Base-by-base conservation (phyloP, 2,888 invertebrate species). In the Drosophila sordidula region DNA sequence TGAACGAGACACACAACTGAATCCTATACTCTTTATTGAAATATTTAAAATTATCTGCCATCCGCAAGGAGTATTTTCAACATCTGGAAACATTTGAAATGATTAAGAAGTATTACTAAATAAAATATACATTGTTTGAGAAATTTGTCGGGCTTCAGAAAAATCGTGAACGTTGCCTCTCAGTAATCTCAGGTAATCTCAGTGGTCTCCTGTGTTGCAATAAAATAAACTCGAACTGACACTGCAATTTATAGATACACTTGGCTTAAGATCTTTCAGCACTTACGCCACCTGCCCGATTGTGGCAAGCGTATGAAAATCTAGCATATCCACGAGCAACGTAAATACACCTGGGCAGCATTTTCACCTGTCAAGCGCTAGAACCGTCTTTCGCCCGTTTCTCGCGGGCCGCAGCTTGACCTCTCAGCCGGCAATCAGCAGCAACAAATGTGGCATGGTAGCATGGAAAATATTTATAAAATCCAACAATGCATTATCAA, bases 401-500 rank as follows among this genome's bases (percentile, higher is more conserved):
- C 56, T 55, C 39, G 51, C 54, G 29, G 38, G 22, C 47, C n/a
- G 32, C 51, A 22, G 36, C 9, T 46, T 61, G 76, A 74, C 73
- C 73, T 70, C 73, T 54, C 41, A 6, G 59, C 14, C 44, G 6
- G 18, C 65, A 71, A 52, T 70, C 57, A 63, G 45, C 47, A 32
- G 51, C 65, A 39, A 49, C 36, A 34, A 64, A 55, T 55, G 58
- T 59, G 65, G 73, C 74, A 58, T 66, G 73, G 55, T 18, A 54
- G 75, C 78, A 79, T 70, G 88, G 70, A 83, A 84, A 84, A 88
- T 88, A 85, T 85, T 89, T 85, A 89, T 81, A 85, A 85, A 85
- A 85, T 85, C 82, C 84, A 89, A 87, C 89, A 85, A 88, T 87
- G 78, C 81, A 85, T 85, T 89, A 85, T 87, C 79, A 81, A 87